A percentile compares a stretch with the other conserved stretches of the same genome.
These are phyloP conservation scores for Rhinella marina DNA, from an alignment of 2,797 vertebrate genomes.

Conservation along the genomic window DNA sequence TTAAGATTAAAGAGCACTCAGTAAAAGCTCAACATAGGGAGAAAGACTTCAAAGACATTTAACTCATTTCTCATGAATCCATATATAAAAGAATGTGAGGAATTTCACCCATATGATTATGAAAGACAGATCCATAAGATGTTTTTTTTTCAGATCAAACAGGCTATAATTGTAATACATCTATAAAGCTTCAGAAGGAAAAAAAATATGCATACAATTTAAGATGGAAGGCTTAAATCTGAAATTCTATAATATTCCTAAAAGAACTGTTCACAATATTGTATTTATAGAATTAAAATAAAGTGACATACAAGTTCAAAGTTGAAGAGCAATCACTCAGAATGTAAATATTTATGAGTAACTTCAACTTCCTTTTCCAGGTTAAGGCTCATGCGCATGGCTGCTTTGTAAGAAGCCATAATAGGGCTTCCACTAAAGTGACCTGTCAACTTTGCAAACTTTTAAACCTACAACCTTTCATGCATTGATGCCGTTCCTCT, in stretches of 20 bases:
- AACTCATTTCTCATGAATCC: conserved; percentile 47
- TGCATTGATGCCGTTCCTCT: too few relatives aligned
- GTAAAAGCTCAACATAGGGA: conserved; percentile 39
- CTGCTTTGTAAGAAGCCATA: not conserved
- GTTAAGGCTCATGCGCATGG: not conserved
- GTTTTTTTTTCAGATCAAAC: not conserved
- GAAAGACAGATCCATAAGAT: conserved; percentile 24
- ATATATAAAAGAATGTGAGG: conserved; percentile 43
- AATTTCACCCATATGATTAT: conserved; percentile 32
- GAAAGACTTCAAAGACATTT: conserved; percentile 45
- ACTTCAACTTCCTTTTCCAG: not conserved
- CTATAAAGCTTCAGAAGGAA: not conserved
- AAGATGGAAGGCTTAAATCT: not conserved
- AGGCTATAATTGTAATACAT: conserved; percentile 1
- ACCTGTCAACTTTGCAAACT: too few relatives aligned
- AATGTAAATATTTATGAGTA: not conserved
- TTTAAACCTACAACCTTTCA: too few relatives aligned
- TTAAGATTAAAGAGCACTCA: conserved; percentile 43
- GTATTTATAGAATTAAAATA: not conserved
- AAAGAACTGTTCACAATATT: not conserved
- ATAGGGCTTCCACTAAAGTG: not conserved
- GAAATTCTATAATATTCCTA: not conserved
- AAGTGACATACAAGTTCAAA: not conserved
- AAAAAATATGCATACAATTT: not conserved
- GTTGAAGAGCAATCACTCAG: not conserved